These are phyloP conservation scores for Hydra vulgaris DNA, from an alignment of 30 jellyfish, hydroid and myxozoan species.

Conservation along the genomic window DNA sequence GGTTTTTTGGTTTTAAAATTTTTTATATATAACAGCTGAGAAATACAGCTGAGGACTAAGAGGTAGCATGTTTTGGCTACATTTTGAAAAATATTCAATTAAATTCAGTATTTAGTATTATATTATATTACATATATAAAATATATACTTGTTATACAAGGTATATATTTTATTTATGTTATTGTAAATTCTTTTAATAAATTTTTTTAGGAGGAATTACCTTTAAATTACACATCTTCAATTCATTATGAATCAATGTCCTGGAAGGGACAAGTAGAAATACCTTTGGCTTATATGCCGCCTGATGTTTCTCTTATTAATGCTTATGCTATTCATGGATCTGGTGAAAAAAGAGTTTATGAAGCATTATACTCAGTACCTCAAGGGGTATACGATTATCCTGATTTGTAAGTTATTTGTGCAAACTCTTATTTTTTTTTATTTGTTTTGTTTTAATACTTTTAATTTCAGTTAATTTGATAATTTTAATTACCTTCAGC, in stretches of 20 bases:
- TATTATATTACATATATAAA: no score
- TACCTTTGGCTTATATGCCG: slow-evolving; percentile 71
- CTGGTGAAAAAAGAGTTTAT: slow-evolving; percentile 40
- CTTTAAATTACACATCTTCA: slow-evolving; percentile 46
- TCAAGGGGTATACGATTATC: slow-evolving; percentile 33
- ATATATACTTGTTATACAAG: no score
- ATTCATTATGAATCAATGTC: slow-evolving; percentile 39
- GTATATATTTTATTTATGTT: no score
- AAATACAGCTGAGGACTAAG: no score
- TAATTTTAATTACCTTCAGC: slow-evolving; percentile 34
- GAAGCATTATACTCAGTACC: slow-evolving; percentile 89
- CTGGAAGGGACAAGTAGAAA: slow-evolving; percentile 79
- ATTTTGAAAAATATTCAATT: no score
- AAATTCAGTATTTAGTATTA: no score
- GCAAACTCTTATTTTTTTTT: neutral
- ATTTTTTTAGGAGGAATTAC: slow-evolving; percentile 65
- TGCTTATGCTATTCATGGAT: slow-evolving; percentile 97
- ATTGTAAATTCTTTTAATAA: no score
- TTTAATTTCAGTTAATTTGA: neutral
- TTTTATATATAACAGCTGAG: no score
- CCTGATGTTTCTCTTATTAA: slow-evolving; percentile 43
- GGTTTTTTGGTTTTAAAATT: slow-evolving; percentile 23
- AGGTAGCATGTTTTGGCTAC: no score
- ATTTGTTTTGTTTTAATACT: neutral
- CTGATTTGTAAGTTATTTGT: slow-evolving; percentile 91